Base-by-base conservation (phyloP, 2,113 vertebrate species). In the Dasyurus viverrinus region DNA sequence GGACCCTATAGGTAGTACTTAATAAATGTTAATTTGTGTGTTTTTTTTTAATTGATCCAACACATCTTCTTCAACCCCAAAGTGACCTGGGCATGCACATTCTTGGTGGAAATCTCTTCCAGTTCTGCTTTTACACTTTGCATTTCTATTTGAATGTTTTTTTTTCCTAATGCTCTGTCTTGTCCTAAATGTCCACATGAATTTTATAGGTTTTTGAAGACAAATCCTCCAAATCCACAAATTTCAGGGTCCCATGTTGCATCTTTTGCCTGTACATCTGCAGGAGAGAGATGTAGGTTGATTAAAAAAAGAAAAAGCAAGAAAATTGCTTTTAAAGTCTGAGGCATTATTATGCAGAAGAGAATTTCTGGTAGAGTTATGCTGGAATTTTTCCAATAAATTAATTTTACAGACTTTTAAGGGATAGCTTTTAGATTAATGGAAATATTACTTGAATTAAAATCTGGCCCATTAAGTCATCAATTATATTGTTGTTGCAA, bases 401-500 rank as follows among this genome's bases (percentile, higher is more conserved):
- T 98, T 98, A 97, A 97, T 97, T 97, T 96, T 96, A 91, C 94
- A 97, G 98, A 97, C 95, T 97, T 98, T 97, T 97, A 98, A 98
- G 97, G 96, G 95, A 95, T 94, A 97, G 98, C 96, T 98, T 98
- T 98, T 98, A 98, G 98, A 97, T 98, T 96, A 98, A 98, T 97
- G 96, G 97, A 98, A 98, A 97, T 98, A 98, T 97, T 97, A 96
- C 96, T 98, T 96, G 96, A 97, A 97, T 98, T 98, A 98, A 98
- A 98, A 98, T 97, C 60, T 95, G 93, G 92, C 91, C 97, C 94
- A 97, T 98, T 98, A 98, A 97, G 91, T 90, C 97, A 96, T 98
- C 97, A 98, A 57, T 98, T 98, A 97, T 42, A 96, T 68, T 97
- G 95, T 97, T 96, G 96, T 95, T 97, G 96, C 54, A 91, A 90